Evolutionary conservation across 1,140 invertebrate genomes (phyloP).

Genomic region (Neodiprion lecontei): DNA sequence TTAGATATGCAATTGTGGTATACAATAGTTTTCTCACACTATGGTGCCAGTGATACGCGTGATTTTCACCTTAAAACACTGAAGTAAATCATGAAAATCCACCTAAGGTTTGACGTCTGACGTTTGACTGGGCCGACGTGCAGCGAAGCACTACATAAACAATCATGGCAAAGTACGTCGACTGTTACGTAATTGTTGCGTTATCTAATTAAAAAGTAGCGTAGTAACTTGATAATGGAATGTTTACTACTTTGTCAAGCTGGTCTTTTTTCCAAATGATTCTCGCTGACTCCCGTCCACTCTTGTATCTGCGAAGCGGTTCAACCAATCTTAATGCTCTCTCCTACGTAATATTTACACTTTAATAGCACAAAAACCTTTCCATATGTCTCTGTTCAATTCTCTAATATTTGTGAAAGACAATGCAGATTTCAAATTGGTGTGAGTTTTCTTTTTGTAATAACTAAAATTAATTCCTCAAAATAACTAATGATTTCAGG

Average conservation of each 20-base stretch:
- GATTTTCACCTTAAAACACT: not conserved
- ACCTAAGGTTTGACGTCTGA: not conserved
- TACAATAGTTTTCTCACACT: no score
- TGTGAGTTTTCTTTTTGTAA: constrained; percentile 35
- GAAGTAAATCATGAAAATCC: not conserved
- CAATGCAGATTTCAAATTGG: constrained; percentile 45
- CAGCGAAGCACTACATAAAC: not conserved
- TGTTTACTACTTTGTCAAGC: constrained; percentile 34
- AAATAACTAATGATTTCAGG: not conserved
- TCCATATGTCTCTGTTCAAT: constrained; percentile 46
- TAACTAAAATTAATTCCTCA: not conserved
- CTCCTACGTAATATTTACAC: no score
- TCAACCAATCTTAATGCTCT: no score
- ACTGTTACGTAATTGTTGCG: constrained; percentile 32
- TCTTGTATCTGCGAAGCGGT: not conserved
- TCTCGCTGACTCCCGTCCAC: not conserved
- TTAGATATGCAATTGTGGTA: no score
- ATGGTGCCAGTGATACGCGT: no score
- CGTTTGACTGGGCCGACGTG: not conserved
- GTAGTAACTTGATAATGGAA: constrained; percentile 33
- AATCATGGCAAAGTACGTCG: constrained; percentile 58
- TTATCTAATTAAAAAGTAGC: constrained; percentile 44
- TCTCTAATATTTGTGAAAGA: constrained; percentile 45
- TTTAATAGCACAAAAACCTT: constrained; percentile 4
- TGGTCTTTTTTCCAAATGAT: not conserved